Conservation (phyloP, 2,797 vertebrate genomes). For the Ptychobarbus kaznakovi region DNA sequence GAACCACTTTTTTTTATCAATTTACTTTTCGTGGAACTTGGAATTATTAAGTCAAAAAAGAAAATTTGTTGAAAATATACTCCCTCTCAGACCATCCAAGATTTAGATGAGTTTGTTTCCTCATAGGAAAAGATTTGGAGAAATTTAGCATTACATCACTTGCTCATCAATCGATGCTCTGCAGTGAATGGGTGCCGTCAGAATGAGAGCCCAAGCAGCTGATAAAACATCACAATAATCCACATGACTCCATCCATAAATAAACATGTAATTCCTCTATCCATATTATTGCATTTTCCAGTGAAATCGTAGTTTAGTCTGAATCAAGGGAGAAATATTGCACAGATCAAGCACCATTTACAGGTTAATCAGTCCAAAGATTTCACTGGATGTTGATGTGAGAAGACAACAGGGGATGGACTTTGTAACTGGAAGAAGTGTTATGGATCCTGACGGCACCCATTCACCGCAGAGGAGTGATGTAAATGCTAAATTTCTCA, state of each 20-base stretch:
- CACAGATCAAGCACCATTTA: neutral
- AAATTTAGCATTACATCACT: neutral
- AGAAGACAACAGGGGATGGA: neutral
- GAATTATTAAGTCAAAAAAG: neutral
- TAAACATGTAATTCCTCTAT: neutral
- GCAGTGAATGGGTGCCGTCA: neutral
- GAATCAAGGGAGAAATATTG: neutral
- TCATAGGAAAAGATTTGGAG: neutral
- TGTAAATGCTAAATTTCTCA: neutral
- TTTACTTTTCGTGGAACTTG: neutral
- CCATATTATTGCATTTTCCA: neutral
- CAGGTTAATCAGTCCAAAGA: neutral
- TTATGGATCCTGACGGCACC: neutral
- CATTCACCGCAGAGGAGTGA: neutral
- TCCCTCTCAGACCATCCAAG: neutral
- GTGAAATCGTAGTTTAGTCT: fast-evolving
- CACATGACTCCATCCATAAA: neutral
- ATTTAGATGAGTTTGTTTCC: neutral
- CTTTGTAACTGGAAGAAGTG: neutral
- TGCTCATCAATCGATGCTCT: neutral
- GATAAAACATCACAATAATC: neutral
- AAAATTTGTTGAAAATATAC: neutral
- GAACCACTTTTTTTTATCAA: neutral
- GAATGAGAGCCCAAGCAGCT: neutral
- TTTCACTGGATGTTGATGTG: neutral